Evolutionary conservation across 2,888 invertebrate species (phyloP), one percentile per base, ranked within the genome.

Genomic region (Crepidodera aurea): DNA sequence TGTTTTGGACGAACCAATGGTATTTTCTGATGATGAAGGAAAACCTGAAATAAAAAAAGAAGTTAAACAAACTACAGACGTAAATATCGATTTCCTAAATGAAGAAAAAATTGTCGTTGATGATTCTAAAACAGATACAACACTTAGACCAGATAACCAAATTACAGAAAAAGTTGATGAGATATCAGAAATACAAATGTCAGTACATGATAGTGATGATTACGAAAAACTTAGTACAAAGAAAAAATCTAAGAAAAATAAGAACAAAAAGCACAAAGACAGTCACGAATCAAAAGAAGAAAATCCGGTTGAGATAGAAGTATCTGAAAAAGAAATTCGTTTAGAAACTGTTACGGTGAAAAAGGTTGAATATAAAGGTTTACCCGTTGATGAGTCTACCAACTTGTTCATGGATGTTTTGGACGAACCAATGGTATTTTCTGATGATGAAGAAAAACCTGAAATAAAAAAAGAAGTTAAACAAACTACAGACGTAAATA

Each of bases 331-430:
- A 29, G 29, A 29, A 10, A 25, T 5, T 5, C 25, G 7, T 25
- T 7, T 5, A 25, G 29, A 29, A 29, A 29, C 10, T 10, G 4
- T 10, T 2, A 5, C 29, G 42, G 13, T 16, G 6, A 25, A 29
- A 34, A 34, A 34, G 12, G 34, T 65, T 12, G 66, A 64, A 15
- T 70, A 68, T 32, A 69, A 70, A 60, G 71, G 71, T 22, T 66
- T 72, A 16, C 72, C 75, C 7, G 57, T 75, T 39, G 74, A 75
- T 57, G 75, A 77, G 18, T 68, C 77, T 0, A 67, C 76, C 16
- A 75, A 69, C 44, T 62, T 73, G 1, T 80, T 80, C 75, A 76
- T 82, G 75, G 70, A 71, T 53, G 55, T 80, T 75, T 76, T 82
- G 75, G 71, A 73, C 60, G 69, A 73, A 62, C 70, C 73, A 34